Percentiles rank a stretch among this genome's conserved stretches.
Evolutionary conservation across 2,888 invertebrate species (phyloP).

Genomic region (Dynastes grantii): DNA sequence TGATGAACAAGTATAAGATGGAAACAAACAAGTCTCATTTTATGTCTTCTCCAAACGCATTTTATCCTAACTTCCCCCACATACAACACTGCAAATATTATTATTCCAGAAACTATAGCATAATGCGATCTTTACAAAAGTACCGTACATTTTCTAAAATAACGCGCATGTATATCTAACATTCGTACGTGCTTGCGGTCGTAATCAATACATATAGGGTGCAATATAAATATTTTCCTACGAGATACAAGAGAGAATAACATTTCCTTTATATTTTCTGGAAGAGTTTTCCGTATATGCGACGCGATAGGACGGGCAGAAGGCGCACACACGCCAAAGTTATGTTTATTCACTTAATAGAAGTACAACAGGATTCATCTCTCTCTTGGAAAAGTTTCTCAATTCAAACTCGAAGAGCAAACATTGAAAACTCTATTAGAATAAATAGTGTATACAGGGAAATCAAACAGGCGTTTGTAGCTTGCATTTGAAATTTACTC

Average conservation of each 20-base stretch:
- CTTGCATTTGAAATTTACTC: slow-evolving; percentile 18
- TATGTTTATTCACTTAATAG: slow-evolving; percentile 27
- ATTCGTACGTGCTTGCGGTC: no score
- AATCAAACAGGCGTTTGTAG: slow-evolving; percentile 18
- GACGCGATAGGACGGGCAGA: neutral
- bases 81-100: no score
- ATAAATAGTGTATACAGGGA: slow-evolving; percentile 30
- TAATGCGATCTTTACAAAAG: no score
- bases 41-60: no score
- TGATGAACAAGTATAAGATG: no score
- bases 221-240: no score
- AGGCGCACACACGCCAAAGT: neutral
- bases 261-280: neutral
- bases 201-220: no score
- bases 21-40: no score
- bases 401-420: slow-evolving; percentile 20
- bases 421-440: slow-evolving; percentile 35
- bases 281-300: neutral
- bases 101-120: no score
- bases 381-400: neutral
- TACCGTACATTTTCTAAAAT: no score
- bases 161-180: no score
- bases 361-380: slow-evolving; percentile 14
- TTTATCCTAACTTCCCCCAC: no score
- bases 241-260: neutral